phyloP scores from a whole-genome alignment of 1,140 invertebrate species.

The Acyrthosiphon pisum region DNA sequence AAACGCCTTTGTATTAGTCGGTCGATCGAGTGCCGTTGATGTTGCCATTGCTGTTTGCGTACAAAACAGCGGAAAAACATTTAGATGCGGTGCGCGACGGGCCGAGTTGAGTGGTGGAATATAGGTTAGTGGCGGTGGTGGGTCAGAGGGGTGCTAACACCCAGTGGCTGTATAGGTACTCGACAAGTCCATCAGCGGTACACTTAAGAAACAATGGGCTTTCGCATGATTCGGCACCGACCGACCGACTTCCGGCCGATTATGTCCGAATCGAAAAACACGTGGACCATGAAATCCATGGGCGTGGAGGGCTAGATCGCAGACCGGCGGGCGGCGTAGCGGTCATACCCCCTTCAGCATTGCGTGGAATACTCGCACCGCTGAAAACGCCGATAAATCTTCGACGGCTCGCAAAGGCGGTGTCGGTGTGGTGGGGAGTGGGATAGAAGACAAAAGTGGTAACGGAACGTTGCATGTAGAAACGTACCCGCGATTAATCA shows the following conservation, averaged over 20 bases:
- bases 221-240: constrained; percentile 43
- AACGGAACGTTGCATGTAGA: constrained; percentile 26
- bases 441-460: constrained; percentile 33
- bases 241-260: constrained; percentile 45
- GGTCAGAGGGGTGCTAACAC: not conserved
- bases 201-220: constrained; percentile 25
- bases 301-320: not conserved
- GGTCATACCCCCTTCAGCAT: not conserved
- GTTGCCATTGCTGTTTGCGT: constrained; percentile 1
- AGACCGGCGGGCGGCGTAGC: not conserved
- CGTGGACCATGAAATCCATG: constrained; percentile 49
- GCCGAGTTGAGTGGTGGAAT: not conserved
- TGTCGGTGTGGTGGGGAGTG: not conserved
- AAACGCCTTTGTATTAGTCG: not conserved
- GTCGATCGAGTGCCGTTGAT: not conserved
- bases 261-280: constrained; percentile 46
- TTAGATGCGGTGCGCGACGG: not conserved
- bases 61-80: not conserved
- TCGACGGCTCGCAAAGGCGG: not conserved
- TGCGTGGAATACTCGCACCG: not conserved
- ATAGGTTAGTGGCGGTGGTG: not conserved
- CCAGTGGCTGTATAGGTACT: not conserved
- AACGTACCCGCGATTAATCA: constrained; percentile 50
- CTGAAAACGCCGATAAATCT: constrained; percentile 48
- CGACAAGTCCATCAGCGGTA: constrained; percentile 37